phyloP scores from a whole-genome alignment of 2,797 vertebrate genomes.

The Anisognathus igniventris region DNA sequence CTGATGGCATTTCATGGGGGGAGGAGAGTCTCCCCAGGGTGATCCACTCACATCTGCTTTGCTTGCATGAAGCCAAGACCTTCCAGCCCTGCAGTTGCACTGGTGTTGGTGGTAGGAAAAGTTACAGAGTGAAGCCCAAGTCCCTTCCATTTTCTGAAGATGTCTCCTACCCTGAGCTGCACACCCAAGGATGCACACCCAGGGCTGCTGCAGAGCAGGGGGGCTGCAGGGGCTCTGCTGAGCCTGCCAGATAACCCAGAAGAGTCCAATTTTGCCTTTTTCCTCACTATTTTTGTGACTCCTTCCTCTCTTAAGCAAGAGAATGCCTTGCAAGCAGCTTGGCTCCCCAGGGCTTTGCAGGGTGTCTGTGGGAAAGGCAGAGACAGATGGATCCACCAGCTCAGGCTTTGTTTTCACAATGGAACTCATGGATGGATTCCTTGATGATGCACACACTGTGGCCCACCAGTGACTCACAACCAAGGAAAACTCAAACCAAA shows the following conservation, averaged over 20 bases:
- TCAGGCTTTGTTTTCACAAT: background rate
- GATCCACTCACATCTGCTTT: background rate
- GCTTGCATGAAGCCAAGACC: background rate
- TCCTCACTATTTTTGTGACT: background rate
- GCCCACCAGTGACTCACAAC: background rate
- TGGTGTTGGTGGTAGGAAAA: rapidly evolving
- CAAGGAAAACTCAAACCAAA: background rate
- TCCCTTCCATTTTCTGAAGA: background rate
- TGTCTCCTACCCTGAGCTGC: background rate
- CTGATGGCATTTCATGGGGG: rapidly evolving
- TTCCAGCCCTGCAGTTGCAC: background rate
- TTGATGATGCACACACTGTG: background rate
- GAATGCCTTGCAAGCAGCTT: background rate
- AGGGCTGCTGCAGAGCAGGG: background rate
- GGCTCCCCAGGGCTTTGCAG: rapidly evolving
- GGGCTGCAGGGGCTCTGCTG: background rate
- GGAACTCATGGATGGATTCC: background rate
- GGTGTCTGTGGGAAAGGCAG: background rate
- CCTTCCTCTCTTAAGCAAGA: background rate
- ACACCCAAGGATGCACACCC: background rate
- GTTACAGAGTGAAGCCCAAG: background rate
- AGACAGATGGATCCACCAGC: background rate
- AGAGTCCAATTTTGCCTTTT: background rate
- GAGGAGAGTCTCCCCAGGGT: background rate
- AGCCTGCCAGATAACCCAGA: background rate